phyloP scores from a whole-genome alignment of 2,113 vertebrate species.

The Cervus canadensis region DNA sequence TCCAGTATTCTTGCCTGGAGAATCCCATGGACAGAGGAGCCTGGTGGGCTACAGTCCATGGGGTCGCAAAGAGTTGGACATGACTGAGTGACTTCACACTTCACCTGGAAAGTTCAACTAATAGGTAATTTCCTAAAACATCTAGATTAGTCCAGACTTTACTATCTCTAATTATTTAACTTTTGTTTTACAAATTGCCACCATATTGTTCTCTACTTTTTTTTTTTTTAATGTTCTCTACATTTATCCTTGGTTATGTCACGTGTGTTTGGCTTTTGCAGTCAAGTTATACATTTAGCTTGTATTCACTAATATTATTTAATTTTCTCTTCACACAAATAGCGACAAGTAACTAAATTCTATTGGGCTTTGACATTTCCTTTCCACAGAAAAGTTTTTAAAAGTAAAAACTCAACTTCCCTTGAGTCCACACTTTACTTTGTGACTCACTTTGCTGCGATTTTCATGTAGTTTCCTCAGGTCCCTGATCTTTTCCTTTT shows the following conservation, averaged over 20 bases:
- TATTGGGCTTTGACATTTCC: neutral
- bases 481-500: neutral
- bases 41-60: neutral
- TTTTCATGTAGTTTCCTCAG: neutral
- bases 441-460: neutral
- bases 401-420: neutral
- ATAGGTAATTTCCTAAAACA: neutral
- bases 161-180: constrained; percentile 2
- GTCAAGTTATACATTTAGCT: neutral
- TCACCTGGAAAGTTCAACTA: neutral
- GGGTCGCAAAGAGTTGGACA: too few species aligned
- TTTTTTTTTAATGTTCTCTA: neutral
- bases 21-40: neutral
- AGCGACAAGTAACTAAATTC: neutral
- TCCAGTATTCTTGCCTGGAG: neutral
- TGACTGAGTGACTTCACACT: too few species aligned
- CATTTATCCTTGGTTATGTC: neutral
- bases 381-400: neutral
- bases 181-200: constrained; percentile 12
- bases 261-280: neutral
- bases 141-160: neutral
- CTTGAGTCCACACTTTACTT: neutral
- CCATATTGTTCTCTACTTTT: neutral
- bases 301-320: neutral
- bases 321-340: neutral